Evolutionary conservation across 2,797 vertebrate genomes (phyloP), one percentile per base, ranked within the genome.

Genomic region (Hafferia zeledoni): DNA sequence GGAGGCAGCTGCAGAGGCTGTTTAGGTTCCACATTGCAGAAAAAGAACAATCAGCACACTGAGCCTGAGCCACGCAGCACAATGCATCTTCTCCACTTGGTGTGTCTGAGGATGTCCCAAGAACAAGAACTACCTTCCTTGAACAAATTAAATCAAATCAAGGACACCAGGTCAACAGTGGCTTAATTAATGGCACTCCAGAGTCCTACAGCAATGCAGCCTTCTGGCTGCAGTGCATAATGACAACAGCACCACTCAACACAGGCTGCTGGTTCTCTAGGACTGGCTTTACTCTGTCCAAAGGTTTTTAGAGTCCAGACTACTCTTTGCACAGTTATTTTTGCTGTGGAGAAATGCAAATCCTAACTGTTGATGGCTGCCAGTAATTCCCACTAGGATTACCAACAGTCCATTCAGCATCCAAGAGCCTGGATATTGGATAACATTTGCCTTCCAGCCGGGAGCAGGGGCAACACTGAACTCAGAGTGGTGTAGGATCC

Each of bases 1-100:
- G 60, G 64, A 80, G n/a, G 69, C 89, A 92, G 87, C 82, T 92
- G 94, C 91, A 90, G 76, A 79, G 79, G 52, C 75, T 86, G 10
- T 60, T 84, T 33, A 57, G 64, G 33, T 55, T 79, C 77, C 60
- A 84, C 27, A 33, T 20, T 39, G 63, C 2, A 0, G 69, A 60
- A 74, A 83, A 92, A 90, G 25, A 87, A 74, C 47, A 15, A 92
- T 49, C 84, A 88, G 76, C 39, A 60, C 25, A 23, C 31, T 64
- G 57, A 87, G 74, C 70, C 74, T 63, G 23, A 81, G 82, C 79
- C 74, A 44, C 6, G 41, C n/a, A 52, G 50, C 14, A 88, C 60
- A 64, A 80, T 15, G 52, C 68, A 83, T 47, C 49, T 1, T 71
- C 71, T 61, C 79, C 49, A 50, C 55, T 41, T 80, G 8, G 0